Percentiles rank a stretch among this genome's conserved stretches.
Evolutionary conservation across 2,113 vertebrate genomes (phyloP).

Genomic region (human): DNA sequence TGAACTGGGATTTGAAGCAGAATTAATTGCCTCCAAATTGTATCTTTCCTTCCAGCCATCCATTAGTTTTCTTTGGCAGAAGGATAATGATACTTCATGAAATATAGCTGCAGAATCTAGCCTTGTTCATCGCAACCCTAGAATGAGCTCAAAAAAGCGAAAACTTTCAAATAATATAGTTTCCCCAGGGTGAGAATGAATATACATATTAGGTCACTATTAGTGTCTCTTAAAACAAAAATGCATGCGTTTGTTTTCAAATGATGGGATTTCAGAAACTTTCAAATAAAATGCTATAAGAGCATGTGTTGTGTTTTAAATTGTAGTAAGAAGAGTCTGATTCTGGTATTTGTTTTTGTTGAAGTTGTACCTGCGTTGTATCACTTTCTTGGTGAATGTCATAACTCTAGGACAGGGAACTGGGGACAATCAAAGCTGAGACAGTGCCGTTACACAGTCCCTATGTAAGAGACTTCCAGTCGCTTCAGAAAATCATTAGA

Average conservation of each 20-base stretch:
- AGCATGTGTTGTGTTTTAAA: background rate
- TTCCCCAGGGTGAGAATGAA: background rate
- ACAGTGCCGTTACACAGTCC: accelerated
- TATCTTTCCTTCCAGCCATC: constrained; percentile 81
- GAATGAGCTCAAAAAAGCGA: constrained; percentile 73
- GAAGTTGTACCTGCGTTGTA: background rate
- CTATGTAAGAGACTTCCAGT: background rate
- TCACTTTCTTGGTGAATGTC: background rate
- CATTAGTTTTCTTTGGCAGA: constrained; percentile 79
- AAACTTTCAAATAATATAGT: constrained; percentile 60
- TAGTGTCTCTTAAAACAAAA: background rate
- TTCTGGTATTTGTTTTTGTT: background rate
- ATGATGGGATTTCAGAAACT: background rate
- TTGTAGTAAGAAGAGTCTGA: background rate
- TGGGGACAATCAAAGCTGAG: background rate
- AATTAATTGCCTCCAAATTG: constrained; percentile 88
- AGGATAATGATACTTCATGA: constrained; percentile 83
- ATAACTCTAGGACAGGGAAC: background rate
- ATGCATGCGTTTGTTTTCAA: background rate
- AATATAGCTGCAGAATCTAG: constrained; percentile 71
- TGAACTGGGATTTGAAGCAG: constrained; percentile 82
- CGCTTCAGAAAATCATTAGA: background rate
- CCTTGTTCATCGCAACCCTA: constrained; percentile 62
- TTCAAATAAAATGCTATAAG: background rate
- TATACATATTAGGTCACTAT: background rate